Base-by-base conservation (phyloP, 2,113 vertebrate species). In the Raja brachyura region DNA sequence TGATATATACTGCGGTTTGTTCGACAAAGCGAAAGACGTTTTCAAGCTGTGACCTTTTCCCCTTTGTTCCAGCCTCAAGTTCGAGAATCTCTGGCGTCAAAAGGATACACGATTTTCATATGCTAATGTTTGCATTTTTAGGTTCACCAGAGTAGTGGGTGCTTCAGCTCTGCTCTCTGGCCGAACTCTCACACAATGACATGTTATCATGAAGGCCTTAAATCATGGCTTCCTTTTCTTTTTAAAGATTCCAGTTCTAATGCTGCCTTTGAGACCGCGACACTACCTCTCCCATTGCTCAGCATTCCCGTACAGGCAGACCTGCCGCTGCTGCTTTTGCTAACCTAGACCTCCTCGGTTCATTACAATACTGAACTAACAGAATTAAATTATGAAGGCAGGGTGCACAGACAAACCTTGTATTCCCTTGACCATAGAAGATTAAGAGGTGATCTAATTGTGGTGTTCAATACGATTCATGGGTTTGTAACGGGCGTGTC, bases 41-140 rank as follows among this genome's bases (percentile, higher is more conserved):
- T 92, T 73, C 31, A 92, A 92, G 90, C 25, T 54, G 25, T 85
- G 81, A 85, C 81, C 90, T 92, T 18, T 68, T 92, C 68, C 59
- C 61, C 48, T 92, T 92, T 54, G 66, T 74, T 92, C 33, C 33
- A 20, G 54, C 90, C 90, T 33, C 39, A 70, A 92, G 68, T 92
- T 73, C 4, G 10, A 92, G 66, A 92, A 92, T 54, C 16, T 31
- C 10, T 1, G 39, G 33, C 73, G 90, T 92, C 90, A 48, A 92
- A 73, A 28, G 66, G 66, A 74, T 92, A 73, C 39, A 92, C 11
- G 68, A 92, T 92, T 74, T 73, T 92, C 68, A 92, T 4, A 73
- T 92, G 90, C 68, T 73, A 92, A 92, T 73, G 68, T 73, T 73
- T 54, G 66, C 39, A 28, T 54, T 48, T 20, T 92, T 68, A 73